Conservation (phyloP, 2,797 vertebrate genomes). For the Megalops cyprinoides region DNA sequence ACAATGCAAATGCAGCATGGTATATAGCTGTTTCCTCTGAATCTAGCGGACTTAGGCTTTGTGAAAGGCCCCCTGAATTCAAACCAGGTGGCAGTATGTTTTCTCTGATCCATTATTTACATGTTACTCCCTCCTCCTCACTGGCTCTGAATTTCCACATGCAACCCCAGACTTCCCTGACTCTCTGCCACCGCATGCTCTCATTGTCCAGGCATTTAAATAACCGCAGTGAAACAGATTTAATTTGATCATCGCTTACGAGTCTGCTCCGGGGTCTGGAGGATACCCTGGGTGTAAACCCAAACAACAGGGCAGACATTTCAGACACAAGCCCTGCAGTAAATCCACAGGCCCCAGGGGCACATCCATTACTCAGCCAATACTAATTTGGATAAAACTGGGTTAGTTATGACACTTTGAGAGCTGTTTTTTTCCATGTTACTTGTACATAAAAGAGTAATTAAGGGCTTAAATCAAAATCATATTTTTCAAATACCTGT, state of each 20-base stretch:
- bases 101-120: slow-evolving; percentile 59
- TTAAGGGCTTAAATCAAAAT: slow-evolving; percentile 21
- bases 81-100: slow-evolving; percentile 59
- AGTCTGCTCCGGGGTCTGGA: slow-evolving; percentile 70
- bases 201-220: slow-evolving; percentile 76
- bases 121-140: slow-evolving; percentile 49
- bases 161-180: slow-evolving; percentile 69
- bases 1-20: slow-evolving; percentile 3
- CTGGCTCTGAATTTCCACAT: slow-evolving; percentile 65
- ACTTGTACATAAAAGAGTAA: slow-evolving; percentile 29
- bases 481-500: slow-evolving; percentile 13
- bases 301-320: slow-evolving; percentile 59
- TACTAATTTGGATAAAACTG: slow-evolving; percentile 55
- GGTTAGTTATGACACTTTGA: slow-evolving; percentile 60
- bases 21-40: too few relatives aligned
- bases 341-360: slow-evolving; percentile 58
- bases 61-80: slow-evolving; percentile 41
- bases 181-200: slow-evolving; percentile 70
- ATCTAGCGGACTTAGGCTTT: too few relatives aligned
- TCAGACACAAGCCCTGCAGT: slow-evolving; percentile 62
- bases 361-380: slow-evolving; percentile 61
- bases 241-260: slow-evolving; percentile 72
- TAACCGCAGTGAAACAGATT: slow-evolving; percentile 71
- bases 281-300: slow-evolving; percentile 61
- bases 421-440: slow-evolving; percentile 55